A percentile compares a stretch with the other conserved stretches of the same genome.
phyloP scores from a whole-genome alignment of 2,888 invertebrate species.

The Ctenicera cuprea region DNA sequence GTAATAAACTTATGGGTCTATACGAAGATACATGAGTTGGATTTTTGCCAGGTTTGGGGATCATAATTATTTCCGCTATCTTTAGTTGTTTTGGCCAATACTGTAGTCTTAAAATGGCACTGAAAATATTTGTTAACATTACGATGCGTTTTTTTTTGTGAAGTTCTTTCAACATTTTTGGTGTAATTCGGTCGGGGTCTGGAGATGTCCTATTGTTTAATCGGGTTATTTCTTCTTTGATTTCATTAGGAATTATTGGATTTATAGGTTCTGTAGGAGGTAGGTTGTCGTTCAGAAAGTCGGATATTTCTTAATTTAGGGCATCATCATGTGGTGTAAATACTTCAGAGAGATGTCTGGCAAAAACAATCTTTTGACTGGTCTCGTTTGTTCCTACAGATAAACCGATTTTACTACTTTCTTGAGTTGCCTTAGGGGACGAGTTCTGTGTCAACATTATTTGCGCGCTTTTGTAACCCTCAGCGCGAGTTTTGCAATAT shows the following conservation, averaged over 20 bases:
- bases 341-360: slow-evolving; percentile 1
- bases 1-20: slow-evolving; percentile 10
- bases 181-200: slow-evolving; percentile 10
- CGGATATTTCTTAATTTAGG: not conserved
- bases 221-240: not conserved
- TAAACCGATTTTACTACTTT: too few relatives aligned
- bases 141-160: slow-evolving; percentile 5
- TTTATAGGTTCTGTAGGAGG: slow-evolving; percentile 15
- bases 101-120: not conserved
- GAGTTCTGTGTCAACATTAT: too few relatives aligned
- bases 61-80: slow-evolving; percentile 1
- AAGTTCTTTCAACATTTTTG: slow-evolving; percentile 19
- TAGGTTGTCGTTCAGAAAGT: not conserved
- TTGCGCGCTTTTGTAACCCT: too few relatives aligned
- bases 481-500: too few relatives aligned
- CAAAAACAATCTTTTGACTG: too few relatives aligned
- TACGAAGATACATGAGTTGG: not conserved
- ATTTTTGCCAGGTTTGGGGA: slow-evolving; percentile 4
- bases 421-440: too few relatives aligned
- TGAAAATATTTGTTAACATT: slow-evolving; percentile 12
- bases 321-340: slow-evolving; percentile 3
- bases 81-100: not conserved
- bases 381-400: too few relatives aligned
- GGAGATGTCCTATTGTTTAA: slow-evolving; percentile 8
- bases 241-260: slow-evolving; percentile 4